Conservation (phyloP, 2,888 invertebrate species). For the Scotopteryx bipunctaria region DNA sequence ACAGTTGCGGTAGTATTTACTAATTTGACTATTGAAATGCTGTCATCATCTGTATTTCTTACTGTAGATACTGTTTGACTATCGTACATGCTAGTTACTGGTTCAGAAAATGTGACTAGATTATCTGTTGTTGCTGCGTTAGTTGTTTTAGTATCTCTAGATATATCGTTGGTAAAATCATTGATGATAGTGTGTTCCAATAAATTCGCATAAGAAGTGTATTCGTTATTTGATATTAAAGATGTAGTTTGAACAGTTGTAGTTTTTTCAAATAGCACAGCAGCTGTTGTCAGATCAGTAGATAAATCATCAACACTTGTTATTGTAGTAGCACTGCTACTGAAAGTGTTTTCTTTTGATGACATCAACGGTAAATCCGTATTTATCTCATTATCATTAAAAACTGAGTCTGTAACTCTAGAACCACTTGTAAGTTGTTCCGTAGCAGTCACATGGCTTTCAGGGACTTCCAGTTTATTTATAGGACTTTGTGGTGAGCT, state of each 20-base stretch:
- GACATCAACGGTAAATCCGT: not conserved
- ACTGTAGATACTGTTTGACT: not conserved
- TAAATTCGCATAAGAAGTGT: not conserved
- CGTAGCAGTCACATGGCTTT: not conserved
- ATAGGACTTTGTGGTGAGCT: not conserved
- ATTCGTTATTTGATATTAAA: not conserved
- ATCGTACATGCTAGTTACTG: not conserved
- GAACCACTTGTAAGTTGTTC: not conserved
- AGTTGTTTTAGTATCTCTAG: not conserved
- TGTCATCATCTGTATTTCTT: not conserved
- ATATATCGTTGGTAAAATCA: not conserved
- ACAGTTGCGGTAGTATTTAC: not conserved
- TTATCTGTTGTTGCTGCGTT: not conserved
- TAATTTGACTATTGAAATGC: conserved; percentile 3
- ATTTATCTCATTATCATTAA: not conserved
- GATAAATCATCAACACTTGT: not conserved
- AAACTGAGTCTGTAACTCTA: too few species aligned
- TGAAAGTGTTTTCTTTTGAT: not conserved
- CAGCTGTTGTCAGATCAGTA: not conserved
- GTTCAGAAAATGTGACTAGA: not conserved
- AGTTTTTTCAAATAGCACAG: not conserved
- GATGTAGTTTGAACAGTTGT: not conserved
- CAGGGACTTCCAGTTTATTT: not conserved
- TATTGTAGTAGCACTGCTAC: not conserved
- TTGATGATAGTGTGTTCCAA: not conserved